Evolutionary conservation across 2,888 invertebrate genomes (phyloP).

Genomic region (Coelopa pilipes): DNA sequence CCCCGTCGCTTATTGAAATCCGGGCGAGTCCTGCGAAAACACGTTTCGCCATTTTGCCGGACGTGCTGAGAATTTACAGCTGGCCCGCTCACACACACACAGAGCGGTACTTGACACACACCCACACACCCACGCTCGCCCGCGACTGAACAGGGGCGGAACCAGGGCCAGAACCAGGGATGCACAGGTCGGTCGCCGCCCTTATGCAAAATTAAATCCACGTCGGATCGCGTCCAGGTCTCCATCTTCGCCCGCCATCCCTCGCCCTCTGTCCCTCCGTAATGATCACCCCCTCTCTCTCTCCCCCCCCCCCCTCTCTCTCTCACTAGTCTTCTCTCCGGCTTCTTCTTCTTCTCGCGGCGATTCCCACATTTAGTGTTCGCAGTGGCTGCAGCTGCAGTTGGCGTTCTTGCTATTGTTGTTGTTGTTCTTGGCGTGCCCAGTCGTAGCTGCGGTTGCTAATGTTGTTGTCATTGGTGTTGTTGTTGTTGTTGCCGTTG

Average conservation of each 20-base stretch:
- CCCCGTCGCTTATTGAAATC: background rate
- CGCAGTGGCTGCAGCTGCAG: background rate
- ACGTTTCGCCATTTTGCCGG: constrained; percentile 30
- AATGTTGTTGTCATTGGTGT: too few species aligned
- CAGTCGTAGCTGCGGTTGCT: too few species aligned
- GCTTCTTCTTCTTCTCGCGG: background rate
- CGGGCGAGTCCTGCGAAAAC: constrained; percentile 22
- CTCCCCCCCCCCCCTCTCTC: too few species aligned
- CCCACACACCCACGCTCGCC: background rate
- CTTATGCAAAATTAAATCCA: constrained; percentile 23
- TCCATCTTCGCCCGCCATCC: background rate
- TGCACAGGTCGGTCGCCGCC: background rate
- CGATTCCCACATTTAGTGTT: background rate
- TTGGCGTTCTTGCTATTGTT: background rate
- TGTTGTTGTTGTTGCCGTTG: background rate
- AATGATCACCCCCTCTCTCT: too few species aligned
- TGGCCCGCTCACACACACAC: background rate
- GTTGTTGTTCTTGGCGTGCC: background rate
- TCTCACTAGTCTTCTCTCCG: too few species aligned
- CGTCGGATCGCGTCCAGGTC: background rate
- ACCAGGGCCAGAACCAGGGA: background rate
- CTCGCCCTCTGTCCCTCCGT: too few species aligned
- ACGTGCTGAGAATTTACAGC: constrained; percentile 30
- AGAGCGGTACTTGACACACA: too few species aligned
- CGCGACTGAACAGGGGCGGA: background rate